Base-by-base conservation (phyloP, 2,797 vertebrate species). In the Muscicapa striata region DNA sequence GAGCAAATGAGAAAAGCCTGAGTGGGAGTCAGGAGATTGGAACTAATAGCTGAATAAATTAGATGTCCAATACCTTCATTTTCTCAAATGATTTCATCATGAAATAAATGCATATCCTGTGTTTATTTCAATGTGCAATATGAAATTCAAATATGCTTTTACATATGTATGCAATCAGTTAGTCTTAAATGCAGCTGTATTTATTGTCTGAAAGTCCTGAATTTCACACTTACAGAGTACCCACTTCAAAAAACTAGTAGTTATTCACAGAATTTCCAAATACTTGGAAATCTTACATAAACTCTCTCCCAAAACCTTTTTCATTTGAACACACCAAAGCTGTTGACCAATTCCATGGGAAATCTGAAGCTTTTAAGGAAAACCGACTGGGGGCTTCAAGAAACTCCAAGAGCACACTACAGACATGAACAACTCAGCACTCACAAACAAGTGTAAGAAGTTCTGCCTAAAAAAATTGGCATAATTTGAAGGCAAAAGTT, bases 111-210 rank as follows among this genome's bases (percentile, higher is more conserved):
- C 78, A 94, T 91, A 94, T 89, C 90, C 86, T 93, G 67, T 92
- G 36, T 94, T 94, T 96, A 87, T 67, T 89, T 94, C 89, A 90
- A 84, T 83, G 63, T 80, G 45, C 16, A 91, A 90, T 91, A 94
- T 93, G 93, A 97, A 97, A 96, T 95, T 95, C 95, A 96, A 94
- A 97, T 95, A 52, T 75, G 34, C 91, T 96, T 89, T 84, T 97
- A 91, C 95, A 96, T 96, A 97, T 97, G 96, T 84, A 97, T 97
- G 95, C 34, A 97, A 97, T 96, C 96, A 97, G 94, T 95, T 94
- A 90, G 89, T 90, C 67, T 94, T 89, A 96, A 95, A 90, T 70
- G 40, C 89, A 97, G 89, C 84, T 95, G 94, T 90, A 86, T 64
- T 95, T 96, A 89, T 93, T 92, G 87, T 95, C 80, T 94, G 83